phyloP scores from a whole-genome alignment of 2,113 vertebrate species.

The Polypterus bichir region DNA sequence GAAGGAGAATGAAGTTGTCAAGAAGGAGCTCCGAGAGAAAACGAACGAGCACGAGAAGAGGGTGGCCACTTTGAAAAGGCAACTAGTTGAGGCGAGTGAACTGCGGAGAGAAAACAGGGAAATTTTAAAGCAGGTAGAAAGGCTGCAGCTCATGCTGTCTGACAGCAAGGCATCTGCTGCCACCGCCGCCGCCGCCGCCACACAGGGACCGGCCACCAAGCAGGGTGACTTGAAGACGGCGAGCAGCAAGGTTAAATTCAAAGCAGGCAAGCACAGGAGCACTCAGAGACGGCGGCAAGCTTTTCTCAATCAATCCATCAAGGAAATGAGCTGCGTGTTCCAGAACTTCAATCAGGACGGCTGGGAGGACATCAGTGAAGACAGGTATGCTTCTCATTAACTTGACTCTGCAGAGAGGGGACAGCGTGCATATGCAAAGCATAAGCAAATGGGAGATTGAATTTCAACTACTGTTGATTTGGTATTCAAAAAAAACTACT shows the following conservation, averaged over 20 bases:
- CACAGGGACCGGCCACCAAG: constrained; percentile 23
- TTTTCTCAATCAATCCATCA: constrained; percentile 72
- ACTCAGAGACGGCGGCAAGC: constrained; percentile 48
- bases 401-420: constrained; percentile 71
- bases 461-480: constrained; percentile 94
- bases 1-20: constrained; percentile 37
- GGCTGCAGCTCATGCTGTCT: constrained; percentile 44
- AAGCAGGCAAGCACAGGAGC: constrained; percentile 53
- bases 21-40: constrained; percentile 38
- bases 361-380: constrained; percentile 87
- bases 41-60: constrained; percentile 47
- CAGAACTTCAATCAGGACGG: constrained; percentile 78
- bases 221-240: constrained; percentile 40
- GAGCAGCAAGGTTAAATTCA: constrained; percentile 67
- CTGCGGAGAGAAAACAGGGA: constrained; percentile 42
- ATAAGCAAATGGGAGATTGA: constrained; percentile 91
- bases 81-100: constrained; percentile 40
- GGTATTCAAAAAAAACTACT: constrained; percentile 86
- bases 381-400: constrained; percentile 92
- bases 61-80: constrained; percentile 42
- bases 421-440: constrained; percentile 87
- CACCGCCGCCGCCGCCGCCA: constrained; percentile 42
- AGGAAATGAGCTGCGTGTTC: constrained; percentile 67
- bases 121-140: constrained; percentile 46
- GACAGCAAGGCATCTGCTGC: constrained; percentile 18